Evolutionary conservation across 2,797 vertebrate genomes (phyloP), one percentile per base, ranked within the genome.

Genomic region (Ceryle rudis): DNA sequence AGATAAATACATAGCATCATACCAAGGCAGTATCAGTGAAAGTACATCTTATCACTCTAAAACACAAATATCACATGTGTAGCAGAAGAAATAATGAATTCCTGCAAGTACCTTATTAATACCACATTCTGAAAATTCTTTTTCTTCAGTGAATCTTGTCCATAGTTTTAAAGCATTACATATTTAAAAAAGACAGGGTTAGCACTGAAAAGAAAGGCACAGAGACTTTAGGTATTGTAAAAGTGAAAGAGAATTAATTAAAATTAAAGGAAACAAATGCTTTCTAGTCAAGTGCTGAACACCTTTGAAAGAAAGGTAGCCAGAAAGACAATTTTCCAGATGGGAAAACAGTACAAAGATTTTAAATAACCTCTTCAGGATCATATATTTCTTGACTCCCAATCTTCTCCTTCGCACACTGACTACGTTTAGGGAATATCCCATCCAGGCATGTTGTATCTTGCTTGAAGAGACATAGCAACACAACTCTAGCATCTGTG

Each of bases 1-100:
- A 75, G 75, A 83, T 79, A 79, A 95, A 97, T 94, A 44, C 42
- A 70, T 11, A 42, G 41, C 67, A 9, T 79, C 20, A n/a, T 42
- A 86, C 26, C 70, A 73, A 77, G 25, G 18, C 7, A 88, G 41
- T 88, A 80, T 84, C 70, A 70, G 31, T 75, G 54, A 75, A 94
- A 84, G 42, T 37, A 35, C 18, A 81, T 67, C 39, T 83, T 73
- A 86, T 81, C 72, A 28, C 42, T 69, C 49, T 73, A 66, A 93
- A 94, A 86, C 55, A 90, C 28, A 71, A 79, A 39, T n/a, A 81
- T 57, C 11, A 70, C 21, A 22, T 39, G 18, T 77, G 49, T 10
- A 57, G 35, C 3, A 41, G 13, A 81, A 81, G 54, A 91, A 86
- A 72, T 41, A 80, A 77, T 35, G 19, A 70, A 86, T 83, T 88